Conservation (phyloP, 2,113 vertebrate species). For the Peromyscus leucopus region DNA sequence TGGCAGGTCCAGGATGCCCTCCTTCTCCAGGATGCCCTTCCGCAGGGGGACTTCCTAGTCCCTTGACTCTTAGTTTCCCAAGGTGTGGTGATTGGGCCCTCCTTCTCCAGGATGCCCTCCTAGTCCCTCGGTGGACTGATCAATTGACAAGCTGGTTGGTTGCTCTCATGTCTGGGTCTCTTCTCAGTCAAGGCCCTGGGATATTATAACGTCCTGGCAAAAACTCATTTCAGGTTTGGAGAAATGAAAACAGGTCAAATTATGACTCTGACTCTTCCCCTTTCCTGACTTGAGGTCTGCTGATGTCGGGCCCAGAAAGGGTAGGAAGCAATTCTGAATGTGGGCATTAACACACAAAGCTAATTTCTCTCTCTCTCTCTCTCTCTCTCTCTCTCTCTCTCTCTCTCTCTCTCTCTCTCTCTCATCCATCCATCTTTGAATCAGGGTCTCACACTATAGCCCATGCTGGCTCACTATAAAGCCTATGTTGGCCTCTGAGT, state of each 20-base stretch:
- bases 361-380: background rate
- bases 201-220: rapidly evolving
- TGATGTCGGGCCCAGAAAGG: background rate
- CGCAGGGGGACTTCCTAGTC: background rate
- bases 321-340: background rate
- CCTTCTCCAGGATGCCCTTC: constrained; percentile 5
- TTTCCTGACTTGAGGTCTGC: background rate
- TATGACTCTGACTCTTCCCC: background rate
- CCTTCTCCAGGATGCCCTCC: constrained; percentile 29
- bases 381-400: background rate
- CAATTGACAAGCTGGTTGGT: background rate
- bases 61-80: background rate
- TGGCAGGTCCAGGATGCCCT: background rate
- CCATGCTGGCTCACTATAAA: background rate
- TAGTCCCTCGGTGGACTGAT: background rate
- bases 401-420: background rate
- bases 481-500: background rate
- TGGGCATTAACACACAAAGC: background rate
- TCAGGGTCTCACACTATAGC: background rate
- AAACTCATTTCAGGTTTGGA: background rate
- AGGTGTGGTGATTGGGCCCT: too few species aligned
- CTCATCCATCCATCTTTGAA: background rate
- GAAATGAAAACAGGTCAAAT: background rate
- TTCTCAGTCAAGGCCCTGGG: background rate
- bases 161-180: background rate